Conservation (phyloP, 2,888 invertebrate genomes). For the Tiliacea citrago region DNA sequence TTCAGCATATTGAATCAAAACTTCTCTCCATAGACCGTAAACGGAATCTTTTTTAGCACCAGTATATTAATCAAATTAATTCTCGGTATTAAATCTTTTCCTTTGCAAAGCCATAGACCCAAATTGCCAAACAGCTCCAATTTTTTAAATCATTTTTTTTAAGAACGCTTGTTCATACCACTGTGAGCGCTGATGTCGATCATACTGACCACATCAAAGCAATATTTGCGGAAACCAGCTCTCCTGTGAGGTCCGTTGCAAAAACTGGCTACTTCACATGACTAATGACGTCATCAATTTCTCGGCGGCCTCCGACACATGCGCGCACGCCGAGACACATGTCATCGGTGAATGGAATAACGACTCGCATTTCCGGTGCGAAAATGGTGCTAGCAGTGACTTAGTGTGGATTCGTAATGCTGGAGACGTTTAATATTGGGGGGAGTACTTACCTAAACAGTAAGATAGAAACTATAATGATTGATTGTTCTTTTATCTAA, state of each 20-base stretch:
- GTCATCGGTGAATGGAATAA: conserved; percentile 82
- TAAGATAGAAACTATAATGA: background rate
- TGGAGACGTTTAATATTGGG: background rate
- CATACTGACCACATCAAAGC: conserved; percentile 59
- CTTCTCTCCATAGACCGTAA: background rate
- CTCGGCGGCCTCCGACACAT: conserved; percentile 81
- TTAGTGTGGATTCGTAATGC: conserved; percentile 64
- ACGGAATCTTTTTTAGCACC: background rate
- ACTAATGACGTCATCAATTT: conserved; percentile 88
- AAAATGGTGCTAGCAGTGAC: conserved; percentile 60
- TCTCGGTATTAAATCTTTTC: background rate
- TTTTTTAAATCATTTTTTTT: background rate
- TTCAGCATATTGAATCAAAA: background rate
- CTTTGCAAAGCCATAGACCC: background rate
- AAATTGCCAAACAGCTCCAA: background rate
- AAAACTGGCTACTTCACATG: conserved; percentile 77
- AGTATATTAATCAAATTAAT: background rate
- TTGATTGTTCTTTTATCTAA: background rate
- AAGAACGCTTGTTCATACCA: background rate
- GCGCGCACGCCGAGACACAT: conserved; percentile 81
- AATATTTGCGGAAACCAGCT: conserved; percentile 47
- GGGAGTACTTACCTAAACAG: background rate
- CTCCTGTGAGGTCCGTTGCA: conserved; percentile 83
- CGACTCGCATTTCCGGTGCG: conserved; percentile 84
- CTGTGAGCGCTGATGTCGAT: conserved; percentile 25